Evolutionary conservation across 1,140 invertebrate species (phyloP), one percentile per base, ranked within the genome.

Genomic region (Sarcophaga bullata): DNA sequence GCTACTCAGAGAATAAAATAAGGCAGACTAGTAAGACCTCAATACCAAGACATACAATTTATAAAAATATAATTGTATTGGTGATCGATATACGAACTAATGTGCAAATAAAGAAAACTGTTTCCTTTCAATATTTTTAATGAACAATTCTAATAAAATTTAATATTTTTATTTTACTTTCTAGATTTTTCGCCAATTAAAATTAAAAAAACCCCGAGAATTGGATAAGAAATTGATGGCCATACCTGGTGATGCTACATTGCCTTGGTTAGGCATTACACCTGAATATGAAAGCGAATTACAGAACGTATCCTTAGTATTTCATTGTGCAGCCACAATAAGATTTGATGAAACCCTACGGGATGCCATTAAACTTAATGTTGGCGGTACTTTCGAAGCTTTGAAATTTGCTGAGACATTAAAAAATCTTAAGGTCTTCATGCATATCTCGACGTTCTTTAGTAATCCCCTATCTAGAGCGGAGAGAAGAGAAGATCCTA

Each of bases 311-410:
- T 94, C 95, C 5, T 91, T 99, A 15, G 93, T 99, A 4, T 98
- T 98, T 89, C 97, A 99, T 88, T 95, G 95, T 1, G 98, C 98
- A 0, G 98, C 98, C 0, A 98, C 96, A 54, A 95, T 99, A 7
- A 85, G 87, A 0, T 90, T 90, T 81, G 94, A 97, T 86, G 97
- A 98, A 87, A 91, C 93, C 0, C 87, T 99, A 0, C 94, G 93
- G 86, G 87, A 91, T 46, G 93, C 95, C 0, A 90, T 94, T 1
- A 91, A 92, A 1, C 89, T 93, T 52, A 96, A 96, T 84, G 91
- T 94, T 0, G 89, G 92, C 72, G 94, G 94, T 0, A 95, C 94
- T 0, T 91, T 92, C 73, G 92, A 94, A 82, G 83, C 95, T 1
- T 90, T 95, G 10, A 91, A 93, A 37, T 90, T 96, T 0, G 94